Evolutionary conservation across 2,113 vertebrate species (phyloP).

Genomic region (Planiliza haematocheilus): DNA sequence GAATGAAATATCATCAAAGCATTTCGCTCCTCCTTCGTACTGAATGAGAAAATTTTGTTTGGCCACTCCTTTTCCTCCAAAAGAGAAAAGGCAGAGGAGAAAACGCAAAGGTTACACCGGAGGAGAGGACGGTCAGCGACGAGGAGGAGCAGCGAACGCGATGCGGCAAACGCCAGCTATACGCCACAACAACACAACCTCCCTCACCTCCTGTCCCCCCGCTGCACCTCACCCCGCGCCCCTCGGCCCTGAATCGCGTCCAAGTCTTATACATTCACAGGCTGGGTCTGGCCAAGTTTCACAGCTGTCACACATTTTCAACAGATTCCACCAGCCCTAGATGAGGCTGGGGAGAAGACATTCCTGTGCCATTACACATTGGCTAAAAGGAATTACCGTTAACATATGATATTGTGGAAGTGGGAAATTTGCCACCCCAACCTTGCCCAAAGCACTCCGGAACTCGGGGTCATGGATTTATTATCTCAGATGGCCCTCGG

Average conservation of each 20-base stretch:
- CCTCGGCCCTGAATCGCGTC: conserved; percentile 80
- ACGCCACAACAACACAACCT: conserved; percentile 51
- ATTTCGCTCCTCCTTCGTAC: neutral
- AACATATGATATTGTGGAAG: conserved; percentile 99
- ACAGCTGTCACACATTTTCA: conserved; percentile 99
- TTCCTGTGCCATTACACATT: conserved; percentile 96
- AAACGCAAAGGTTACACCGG: neutral
- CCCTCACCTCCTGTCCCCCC: neutral
- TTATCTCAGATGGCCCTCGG: conserved; percentile 89
- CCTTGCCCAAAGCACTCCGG: conserved; percentile 94
- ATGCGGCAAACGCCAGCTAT: conserved; percentile 9
- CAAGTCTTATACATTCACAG: conserved; percentile 90
- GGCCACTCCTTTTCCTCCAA: conserved; percentile 11
- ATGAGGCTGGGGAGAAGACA: conserved; percentile 93
- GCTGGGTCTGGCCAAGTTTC: conserved; percentile 87
- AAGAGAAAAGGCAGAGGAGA: neutral
- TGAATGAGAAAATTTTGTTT: conserved; percentile 23
- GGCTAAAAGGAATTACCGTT: conserved; percentile 94
- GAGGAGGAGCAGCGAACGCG: conserved; percentile 10
- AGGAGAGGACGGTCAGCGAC: conserved; percentile 9
- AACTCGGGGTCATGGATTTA: conserved; percentile 91
- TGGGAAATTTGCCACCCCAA: conserved; percentile 93
- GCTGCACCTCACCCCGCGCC: conserved; percentile 32
- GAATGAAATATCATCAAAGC: neutral
- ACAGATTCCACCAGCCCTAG: conserved; percentile 95